Evolutionary conservation across 1,140 invertebrate species (phyloP), one percentile per base, ranked within the genome.

Genomic region (Scaptomyza graminum): DNA sequence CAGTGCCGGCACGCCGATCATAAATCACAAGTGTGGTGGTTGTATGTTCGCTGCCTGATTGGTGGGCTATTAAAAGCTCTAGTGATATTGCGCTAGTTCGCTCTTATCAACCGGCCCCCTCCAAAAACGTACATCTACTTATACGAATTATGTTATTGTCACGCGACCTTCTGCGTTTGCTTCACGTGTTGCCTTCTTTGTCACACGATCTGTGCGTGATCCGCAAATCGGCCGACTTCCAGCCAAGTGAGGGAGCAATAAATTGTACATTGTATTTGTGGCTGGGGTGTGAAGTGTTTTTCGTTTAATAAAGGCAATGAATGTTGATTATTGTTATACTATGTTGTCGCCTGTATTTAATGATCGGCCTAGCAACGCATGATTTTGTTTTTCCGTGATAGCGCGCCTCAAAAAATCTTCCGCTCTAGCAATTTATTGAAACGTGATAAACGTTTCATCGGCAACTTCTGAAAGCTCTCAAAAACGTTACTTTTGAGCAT

Each of bases 81-180:
- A 55, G 60, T 85, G 82, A 75, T 84, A 84, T 81, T 80, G 82
- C 84, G 74, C 78, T 76, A 87, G 74, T 85, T 77, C 57, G 52
- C 46, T 50, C 68, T 87, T 84, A 84, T 84, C 81, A 72, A 41
- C 12, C 76, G 43, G 47, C 41, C 52, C 54, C 68, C 65, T n/a
- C 73, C 57, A 59, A 66, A 74, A 49, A 55, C 62, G 37, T 34
- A 3, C 8, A 12, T 28, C 2, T 31, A 12, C 15, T n/a, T 37
- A 37, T 39, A 52, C 43, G 57, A 52, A 66, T 84, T 67, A 81
- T 87, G 74, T 78, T 80, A 69, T 75, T 87, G 71, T 87, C 82
- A 87, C 82, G 78, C 82, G 81, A 85, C 81, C 81, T 85, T 85
- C 37, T 41, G 37, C 81, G 66, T 52, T 22, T 9, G 47, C 61